Conservation (phyloP, 2,113 vertebrate genomes). For the Notiomystis cincta region DNA sequence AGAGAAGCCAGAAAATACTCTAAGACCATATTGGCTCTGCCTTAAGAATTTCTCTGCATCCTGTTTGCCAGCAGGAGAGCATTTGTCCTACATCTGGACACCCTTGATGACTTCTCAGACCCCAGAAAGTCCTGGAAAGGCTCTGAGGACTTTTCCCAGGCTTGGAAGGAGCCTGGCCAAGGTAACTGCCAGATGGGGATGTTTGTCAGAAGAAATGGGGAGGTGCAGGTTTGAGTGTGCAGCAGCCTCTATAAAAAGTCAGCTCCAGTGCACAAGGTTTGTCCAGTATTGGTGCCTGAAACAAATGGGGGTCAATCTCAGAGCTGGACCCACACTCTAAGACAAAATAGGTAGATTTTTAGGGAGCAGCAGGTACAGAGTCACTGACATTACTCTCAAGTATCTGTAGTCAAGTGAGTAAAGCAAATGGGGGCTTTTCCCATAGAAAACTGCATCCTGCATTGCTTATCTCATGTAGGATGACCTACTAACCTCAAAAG, state of each 20-base stretch:
- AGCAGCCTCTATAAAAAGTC: not conserved
- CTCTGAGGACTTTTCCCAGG: not conserved
- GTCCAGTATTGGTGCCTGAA: not conserved
- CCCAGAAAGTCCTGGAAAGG: too few species aligned
- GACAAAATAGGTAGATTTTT: not conserved
- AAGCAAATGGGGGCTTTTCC: not conserved
- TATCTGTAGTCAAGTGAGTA: not conserved
- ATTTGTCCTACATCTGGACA: not conserved
- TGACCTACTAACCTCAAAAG: not conserved
- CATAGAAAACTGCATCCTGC: not conserved
- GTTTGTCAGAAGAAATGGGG: not conserved
- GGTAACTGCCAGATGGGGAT: not conserved
- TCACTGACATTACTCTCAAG: not conserved
- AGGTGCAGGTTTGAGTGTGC: not conserved
- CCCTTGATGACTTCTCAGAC: not conserved
- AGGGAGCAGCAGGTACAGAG: not conserved
- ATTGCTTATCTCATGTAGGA: not conserved
- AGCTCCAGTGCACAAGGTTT: not conserved
- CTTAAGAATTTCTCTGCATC: not conserved
- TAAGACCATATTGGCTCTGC: not conserved
- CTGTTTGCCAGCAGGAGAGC: not conserved
- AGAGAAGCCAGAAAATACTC: not conserved
- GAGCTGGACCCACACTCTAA: not conserved
- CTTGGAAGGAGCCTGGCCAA: not conserved
- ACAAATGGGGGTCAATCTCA: rapidly evolving